These are phyloP conservation scores for Fragum whitleyi DNA, from an alignment of 2,888 invertebrate species.

Conservation along the genomic window DNA sequence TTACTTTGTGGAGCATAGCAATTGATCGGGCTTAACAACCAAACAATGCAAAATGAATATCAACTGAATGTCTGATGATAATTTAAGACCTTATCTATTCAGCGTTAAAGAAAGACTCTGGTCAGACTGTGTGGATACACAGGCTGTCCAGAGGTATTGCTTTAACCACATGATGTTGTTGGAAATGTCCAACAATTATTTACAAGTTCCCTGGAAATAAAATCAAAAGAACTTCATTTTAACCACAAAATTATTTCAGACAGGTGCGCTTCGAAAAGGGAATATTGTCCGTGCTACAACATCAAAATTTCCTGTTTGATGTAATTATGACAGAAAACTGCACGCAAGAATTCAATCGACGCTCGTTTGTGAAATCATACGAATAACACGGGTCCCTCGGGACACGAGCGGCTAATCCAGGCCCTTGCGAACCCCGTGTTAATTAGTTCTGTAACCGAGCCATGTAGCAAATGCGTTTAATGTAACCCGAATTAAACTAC, in stretches of 20 bases:
- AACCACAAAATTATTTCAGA: background rate
- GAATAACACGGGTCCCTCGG: slow-evolving; percentile 17
- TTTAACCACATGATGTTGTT: too few relatives aligned
- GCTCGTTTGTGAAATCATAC: slow-evolving; percentile 1
- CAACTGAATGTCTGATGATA: too few relatives aligned
- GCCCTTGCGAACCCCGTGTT: slow-evolving; percentile 19
- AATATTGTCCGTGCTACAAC: background rate
- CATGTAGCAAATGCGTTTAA: slow-evolving; percentile 47
- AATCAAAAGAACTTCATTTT: too few relatives aligned
- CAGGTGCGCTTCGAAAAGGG: background rate
- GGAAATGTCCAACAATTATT: too few relatives aligned
- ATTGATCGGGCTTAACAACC: too few relatives aligned
- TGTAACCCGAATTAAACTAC: slow-evolving; percentile 32
- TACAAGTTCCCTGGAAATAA: too few relatives aligned
- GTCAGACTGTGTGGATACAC: too few relatives aligned
- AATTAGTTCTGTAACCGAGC: slow-evolving; percentile 40
- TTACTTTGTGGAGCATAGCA: too few relatives aligned
- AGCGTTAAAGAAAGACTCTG: too few relatives aligned
- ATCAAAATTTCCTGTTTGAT: background rate
- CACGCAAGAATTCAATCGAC: background rate
- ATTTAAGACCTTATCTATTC: too few relatives aligned
- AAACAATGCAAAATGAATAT: too few relatives aligned
- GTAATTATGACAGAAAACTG: background rate
- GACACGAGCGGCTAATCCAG: slow-evolving; percentile 34
- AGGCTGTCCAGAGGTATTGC: too few relatives aligned